Evolutionary conservation across 2,797 vertebrate genomes (phyloP).

Genomic region (Pipistrellus pipistrellus): DNA sequence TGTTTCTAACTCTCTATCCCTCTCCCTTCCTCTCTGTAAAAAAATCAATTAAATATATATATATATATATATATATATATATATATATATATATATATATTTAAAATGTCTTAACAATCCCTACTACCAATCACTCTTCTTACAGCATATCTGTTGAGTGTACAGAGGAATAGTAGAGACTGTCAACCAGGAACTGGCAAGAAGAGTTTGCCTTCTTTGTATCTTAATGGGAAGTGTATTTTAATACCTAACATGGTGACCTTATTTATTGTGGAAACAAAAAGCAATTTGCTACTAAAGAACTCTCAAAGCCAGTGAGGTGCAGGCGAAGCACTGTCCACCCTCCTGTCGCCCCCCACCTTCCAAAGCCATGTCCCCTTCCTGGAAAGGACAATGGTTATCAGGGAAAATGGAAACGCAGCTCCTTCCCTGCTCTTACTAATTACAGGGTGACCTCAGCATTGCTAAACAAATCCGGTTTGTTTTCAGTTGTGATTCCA

Average conservation of each 20-base stretch:
- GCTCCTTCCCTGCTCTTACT: slow-evolving; percentile 28
- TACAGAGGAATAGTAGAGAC: not conserved
- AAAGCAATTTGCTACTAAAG: not conserved
- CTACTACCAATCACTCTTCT: not conserved
- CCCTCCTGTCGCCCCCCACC: too few species aligned
- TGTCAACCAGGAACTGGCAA: not conserved
- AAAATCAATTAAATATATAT: too few species aligned
- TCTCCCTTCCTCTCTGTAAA: too few species aligned
- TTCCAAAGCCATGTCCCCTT: not conserved
- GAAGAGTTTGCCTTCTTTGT: not conserved
- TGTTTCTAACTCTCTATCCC: too few species aligned
- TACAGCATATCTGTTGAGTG: not conserved
- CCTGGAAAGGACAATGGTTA: not conserved
- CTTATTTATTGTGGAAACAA: slow-evolving; percentile 37
- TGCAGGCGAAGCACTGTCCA: not conserved
- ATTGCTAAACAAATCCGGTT: slow-evolving; percentile 45
- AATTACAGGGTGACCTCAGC: slow-evolving; percentile 61
- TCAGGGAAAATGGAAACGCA: slow-evolving; percentile 27
- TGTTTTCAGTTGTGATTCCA: slow-evolving; percentile 59
- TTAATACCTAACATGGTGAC: not conserved
- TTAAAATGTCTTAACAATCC: not conserved
- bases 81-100: too few species aligned
- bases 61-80: too few species aligned
- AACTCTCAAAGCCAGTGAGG: not conserved
- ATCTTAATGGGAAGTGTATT: slow-evolving; percentile 14